Percentiles rank a stretch among this genome's conserved stretches.
These are phyloP conservation scores for Sylvilagus floridanus DNA, from an alignment of 2,797 vertebrate genomes.

Conservation along the genomic window DNA sequence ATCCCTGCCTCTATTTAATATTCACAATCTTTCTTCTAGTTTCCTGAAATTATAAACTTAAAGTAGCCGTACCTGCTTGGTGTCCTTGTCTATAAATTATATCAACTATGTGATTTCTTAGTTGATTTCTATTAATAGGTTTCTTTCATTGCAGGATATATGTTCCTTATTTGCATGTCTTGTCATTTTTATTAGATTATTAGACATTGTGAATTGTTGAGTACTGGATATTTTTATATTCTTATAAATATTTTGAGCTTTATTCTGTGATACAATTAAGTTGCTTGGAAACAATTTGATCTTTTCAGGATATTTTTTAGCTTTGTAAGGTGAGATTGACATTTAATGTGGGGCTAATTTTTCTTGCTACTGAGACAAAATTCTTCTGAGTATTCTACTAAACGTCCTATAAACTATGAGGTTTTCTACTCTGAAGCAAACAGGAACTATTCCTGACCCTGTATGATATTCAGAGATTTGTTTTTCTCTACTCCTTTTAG, in stretches of 20 bases:
- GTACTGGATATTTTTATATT: slow-evolving; percentile 50
- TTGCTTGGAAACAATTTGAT: slow-evolving; percentile 54
- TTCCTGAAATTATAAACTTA: slow-evolving; percentile 51
- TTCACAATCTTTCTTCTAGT: neutral
- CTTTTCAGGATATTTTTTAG: slow-evolving; percentile 23
- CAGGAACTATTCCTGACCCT: neutral
- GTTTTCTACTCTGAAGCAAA: slow-evolving; percentile 15
- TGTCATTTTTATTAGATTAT: slow-evolving; percentile 40
- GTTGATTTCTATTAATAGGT: slow-evolving; percentile 22
- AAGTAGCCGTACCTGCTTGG: slow-evolving; percentile 34
- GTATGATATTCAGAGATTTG: neutral
- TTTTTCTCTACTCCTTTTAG: slow-evolving; percentile 5
- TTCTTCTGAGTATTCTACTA: slow-evolving; percentile 22
- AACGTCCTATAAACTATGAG: neutral
- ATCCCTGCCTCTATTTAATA: neutral
- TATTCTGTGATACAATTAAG: slow-evolving; percentile 20
- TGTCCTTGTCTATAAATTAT: slow-evolving; percentile 40
- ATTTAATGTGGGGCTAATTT: slow-evolving; percentile 55
- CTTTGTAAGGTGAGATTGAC: slow-evolving; percentile 29
- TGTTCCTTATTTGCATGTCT: slow-evolving; percentile 47
- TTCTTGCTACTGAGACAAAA: slow-evolving; percentile 29
- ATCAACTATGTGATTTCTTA: slow-evolving; percentile 45
- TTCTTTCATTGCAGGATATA: slow-evolving; percentile 28
- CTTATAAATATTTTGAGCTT: slow-evolving; percentile 60
- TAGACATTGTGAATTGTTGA: slow-evolving; percentile 42